Evolutionary conservation across 2,888 invertebrate species (phyloP), one percentile per base, ranked within the genome.

Genomic region (Pachycephus smyrnensis): DNA sequence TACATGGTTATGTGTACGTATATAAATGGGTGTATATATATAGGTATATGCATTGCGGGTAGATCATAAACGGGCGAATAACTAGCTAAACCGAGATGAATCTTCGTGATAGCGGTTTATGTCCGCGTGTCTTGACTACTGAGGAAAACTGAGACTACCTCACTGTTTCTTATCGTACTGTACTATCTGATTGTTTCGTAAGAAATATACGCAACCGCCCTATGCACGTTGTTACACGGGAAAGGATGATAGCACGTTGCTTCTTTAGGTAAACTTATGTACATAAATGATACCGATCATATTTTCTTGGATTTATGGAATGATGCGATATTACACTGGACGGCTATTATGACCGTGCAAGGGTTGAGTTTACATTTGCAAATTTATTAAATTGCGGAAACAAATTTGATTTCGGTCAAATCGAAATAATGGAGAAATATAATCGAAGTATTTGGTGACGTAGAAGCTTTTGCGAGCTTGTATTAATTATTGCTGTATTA

Each of bases 21-120:
- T 55, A 55, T 55, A 23, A 55, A 55, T 40, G 40, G 6, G 40
- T 40, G 6, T 40, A 40, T 36, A 35, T 35, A 30, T 31, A 69
- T 11, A 32, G 31, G 32, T 71, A 33, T 80, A 84, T 82, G 83
- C 82, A 85, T 83, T 82, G 83, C 81, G 83, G 81, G 76, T 82
- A 82, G 85, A 88, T 89, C 88, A 89, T 89, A 89, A 89, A 88
- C 86, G 86, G 86, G 84, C 88, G 88, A 89, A 88, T 89, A 88
- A 87, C 86, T 84, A 85, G 86, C 85, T 86, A 87, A 55, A 87
- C 84, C 84, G 84, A 87, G 88, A 89, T 89, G 87, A 84, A 88
- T 88, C 86, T 81, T 82, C 76, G 80, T 83, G 87, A 87, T 88
- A 87, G 85, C 82, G 83, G 83, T 83, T 86, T 86, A 84, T 82